These are phyloP conservation scores for Alexandromys fortis DNA, from an alignment of 2,113 vertebrate genomes.

Conservation along the genomic window DNA sequence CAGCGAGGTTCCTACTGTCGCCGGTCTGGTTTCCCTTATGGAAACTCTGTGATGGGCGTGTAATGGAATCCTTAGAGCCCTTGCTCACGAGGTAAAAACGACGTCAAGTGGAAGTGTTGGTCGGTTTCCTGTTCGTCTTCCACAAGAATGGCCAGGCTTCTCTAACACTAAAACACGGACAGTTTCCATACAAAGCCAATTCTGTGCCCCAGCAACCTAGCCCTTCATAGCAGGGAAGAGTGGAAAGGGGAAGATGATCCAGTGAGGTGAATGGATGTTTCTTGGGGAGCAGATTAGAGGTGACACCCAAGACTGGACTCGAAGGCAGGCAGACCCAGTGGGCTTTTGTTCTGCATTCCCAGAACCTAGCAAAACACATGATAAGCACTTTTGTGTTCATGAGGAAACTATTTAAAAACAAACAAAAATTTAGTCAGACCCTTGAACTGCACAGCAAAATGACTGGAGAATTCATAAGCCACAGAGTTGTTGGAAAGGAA, in stretches of 20 bases:
- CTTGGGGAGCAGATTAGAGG: neutral
- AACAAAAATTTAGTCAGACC: neutral
- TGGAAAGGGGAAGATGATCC: neutral
- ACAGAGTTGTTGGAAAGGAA: neutral
- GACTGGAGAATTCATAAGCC: neutral
- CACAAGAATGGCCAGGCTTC: slow-evolving; percentile 29
- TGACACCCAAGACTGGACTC: neutral
- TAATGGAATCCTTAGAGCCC: slow-evolving; percentile 61
- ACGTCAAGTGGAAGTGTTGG: slow-evolving; percentile 20
- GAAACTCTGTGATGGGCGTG: slow-evolving; percentile 50
- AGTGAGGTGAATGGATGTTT: neutral
- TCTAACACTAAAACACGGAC: neutral
- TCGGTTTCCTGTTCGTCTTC: slow-evolving; percentile 51
- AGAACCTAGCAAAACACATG: neutral
- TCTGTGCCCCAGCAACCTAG: neutral
- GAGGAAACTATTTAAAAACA: neutral
- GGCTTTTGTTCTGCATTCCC: neutral
- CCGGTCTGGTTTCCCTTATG: slow-evolving; percentile 46
- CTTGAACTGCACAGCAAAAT: neutral
- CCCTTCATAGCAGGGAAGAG: neutral
- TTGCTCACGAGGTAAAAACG: slow-evolving; percentile 40
- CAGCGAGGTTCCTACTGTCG: slow-evolving; percentile 35
- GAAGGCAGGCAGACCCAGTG: neutral
- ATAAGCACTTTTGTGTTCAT: neutral
- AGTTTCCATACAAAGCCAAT: slow-evolving; percentile 19